Evolutionary conservation across 2,888 invertebrate genomes (phyloP).

Genomic region (Syrphus vitripennis): DNA sequence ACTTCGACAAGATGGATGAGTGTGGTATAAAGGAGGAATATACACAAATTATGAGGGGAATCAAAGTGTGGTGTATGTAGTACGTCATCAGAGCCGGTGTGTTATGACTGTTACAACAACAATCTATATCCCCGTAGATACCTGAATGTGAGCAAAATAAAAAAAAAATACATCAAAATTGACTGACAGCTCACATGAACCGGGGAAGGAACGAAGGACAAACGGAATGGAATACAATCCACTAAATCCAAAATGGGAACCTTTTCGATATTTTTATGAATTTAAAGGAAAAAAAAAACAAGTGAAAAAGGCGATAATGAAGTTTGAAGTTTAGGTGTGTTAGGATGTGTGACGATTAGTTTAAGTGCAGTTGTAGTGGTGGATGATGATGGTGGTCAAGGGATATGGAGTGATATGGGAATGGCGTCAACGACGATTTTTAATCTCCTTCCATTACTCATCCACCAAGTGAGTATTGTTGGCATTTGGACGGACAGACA

Average conservation of each 20-base stretch:
- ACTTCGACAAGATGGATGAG: constrained; percentile 66
- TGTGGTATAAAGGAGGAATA: constrained; percentile 25
- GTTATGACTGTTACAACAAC: constrained; percentile 56
- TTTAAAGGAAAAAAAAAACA: constrained; percentile 3
- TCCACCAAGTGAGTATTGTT: constrained; percentile 35
- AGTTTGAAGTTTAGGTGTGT: constrained; percentile 8
- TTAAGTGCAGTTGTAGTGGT: neutral
- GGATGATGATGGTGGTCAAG: constrained; percentile 16
- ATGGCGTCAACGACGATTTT: constrained; percentile 66
- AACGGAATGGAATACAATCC: constrained; percentile 41
- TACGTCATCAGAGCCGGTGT: constrained; percentile 63
- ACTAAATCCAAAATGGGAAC: constrained; percentile 70
- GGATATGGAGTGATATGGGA: constrained; percentile 44
- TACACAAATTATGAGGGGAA: constrained; percentile 49
- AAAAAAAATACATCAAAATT: constrained; percentile 50
- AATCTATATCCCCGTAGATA: constrained; percentile 1
- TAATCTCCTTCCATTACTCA: constrained; percentile 69
- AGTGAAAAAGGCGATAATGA: constrained; percentile 59
- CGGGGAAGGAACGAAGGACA: constrained; percentile 8
- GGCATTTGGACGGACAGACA: constrained; percentile 45
- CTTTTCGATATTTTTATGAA: constrained; percentile 22
- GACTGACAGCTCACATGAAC: constrained; percentile 67
- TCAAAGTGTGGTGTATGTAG: constrained; percentile 1
- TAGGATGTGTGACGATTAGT: constrained; percentile 9
- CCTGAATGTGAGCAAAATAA: constrained; percentile 24